Percentiles rank a stretch among this genome's conserved stretches.
phyloP scores from a whole-genome alignment of 2,888 invertebrate genomes.

The Eutolmus rufibarbis region DNA sequence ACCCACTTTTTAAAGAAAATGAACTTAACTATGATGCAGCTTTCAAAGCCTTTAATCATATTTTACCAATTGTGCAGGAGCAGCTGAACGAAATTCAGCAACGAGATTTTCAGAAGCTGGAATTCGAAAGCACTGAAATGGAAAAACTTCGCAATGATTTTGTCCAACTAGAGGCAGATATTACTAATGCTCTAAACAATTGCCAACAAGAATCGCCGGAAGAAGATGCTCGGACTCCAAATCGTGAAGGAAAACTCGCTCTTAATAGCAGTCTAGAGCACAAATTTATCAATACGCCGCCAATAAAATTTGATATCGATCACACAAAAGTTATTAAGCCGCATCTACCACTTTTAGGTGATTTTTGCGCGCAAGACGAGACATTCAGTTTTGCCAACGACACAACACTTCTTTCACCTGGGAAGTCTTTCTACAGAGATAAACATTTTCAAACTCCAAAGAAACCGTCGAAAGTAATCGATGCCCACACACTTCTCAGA shows the following conservation, averaged over 20 bases:
- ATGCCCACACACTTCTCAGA: slow-evolving; percentile 56
- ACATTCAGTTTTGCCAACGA: slow-evolving; percentile 35
- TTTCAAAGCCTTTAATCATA: slow-evolving; percentile 27
- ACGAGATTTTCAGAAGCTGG: neutral
- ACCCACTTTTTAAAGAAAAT: neutral
- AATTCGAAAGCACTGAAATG: slow-evolving; percentile 18
- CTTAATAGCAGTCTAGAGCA: neutral
- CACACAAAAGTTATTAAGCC: neutral
- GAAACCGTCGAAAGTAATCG: slow-evolving; percentile 56
- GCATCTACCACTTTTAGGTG: slow-evolving; percentile 29
- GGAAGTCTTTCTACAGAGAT: neutral
- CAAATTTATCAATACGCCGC: slow-evolving; percentile 54
- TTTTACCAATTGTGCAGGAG: slow-evolving; percentile 9
- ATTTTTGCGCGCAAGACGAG: slow-evolving; percentile 1
- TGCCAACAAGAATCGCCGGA: neutral
- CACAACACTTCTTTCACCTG: neutral
- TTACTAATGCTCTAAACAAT: slow-evolving; percentile 50
- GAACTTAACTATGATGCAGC: slow-evolving; percentile 43
- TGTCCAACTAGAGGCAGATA: slow-evolving; percentile 53
- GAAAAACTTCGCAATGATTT: slow-evolving; percentile 49
- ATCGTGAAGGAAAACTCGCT: neutral
- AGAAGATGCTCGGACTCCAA: neutral
- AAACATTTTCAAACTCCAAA: slow-evolving; percentile 40
- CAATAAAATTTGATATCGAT: slow-evolving; percentile 50
- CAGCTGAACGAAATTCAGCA: neutral